Base-by-base conservation (phyloP, 2,888 invertebrate species). In the Enoplolaimus lenunculus region DNA sequence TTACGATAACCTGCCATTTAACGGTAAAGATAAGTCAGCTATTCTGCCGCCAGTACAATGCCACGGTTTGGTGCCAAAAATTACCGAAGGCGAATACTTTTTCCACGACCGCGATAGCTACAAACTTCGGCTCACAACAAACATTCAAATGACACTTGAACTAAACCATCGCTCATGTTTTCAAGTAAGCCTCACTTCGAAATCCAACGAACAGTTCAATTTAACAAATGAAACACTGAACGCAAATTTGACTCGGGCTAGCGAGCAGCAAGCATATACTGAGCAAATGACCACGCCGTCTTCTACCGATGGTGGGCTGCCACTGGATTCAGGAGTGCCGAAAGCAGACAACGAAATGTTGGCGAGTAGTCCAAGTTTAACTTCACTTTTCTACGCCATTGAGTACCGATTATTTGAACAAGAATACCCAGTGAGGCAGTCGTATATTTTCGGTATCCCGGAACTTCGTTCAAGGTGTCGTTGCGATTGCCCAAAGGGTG, bases 61-160 rank as follows among this genome's bases (percentile, higher is more conserved):
- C 34, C 33, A 66, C 67, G 67, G 67, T 13, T 34, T 34, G 33
- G 67, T 66, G 30, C 67, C 67, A 31, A 66, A 66, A 66, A 66
- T 66, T 7, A 7, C 2, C n/a, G 67, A 66, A 31, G 67, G 67
- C 31, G 67, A 66, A 31, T 66, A 66, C 33, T 7, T 31, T 21
- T 66, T 66, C n/a, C 67, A 66, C 34, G 67, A 66, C 31, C 30
- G 34, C 34, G 67, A 66, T 34, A 66, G 33, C 2, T 21, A 21
- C 3, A 31, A 66, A 3, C 26, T 66, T 13, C 2, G 67, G 34
- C 67, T 66, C 34, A 66, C 67, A n/a, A 66, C 67, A 30, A 66
- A 66, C 33, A 26, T 66, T 34, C 30, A 66, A n/a, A 31, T 66
- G 3, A 21, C 26, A n/a, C 26, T 66, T 13, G 67, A 66, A 33